These are phyloP conservation scores for Dichetophora obliterata DNA, from an alignment of 2,888 invertebrate species.

Conservation along the genomic window DNA sequence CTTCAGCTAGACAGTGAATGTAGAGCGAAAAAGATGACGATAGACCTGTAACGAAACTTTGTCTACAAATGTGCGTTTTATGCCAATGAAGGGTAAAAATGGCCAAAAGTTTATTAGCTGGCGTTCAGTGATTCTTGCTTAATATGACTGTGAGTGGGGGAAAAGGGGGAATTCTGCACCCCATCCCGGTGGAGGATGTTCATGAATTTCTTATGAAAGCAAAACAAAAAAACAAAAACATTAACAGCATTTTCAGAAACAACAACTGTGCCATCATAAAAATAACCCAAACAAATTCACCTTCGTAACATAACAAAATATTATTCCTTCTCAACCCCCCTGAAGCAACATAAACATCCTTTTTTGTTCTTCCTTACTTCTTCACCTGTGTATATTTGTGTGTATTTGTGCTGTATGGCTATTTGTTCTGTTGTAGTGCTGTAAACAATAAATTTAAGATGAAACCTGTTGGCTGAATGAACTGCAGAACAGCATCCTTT, in stretches of 20 bases:
- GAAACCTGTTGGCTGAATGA: constrained; percentile 40
- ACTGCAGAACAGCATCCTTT: not conserved
- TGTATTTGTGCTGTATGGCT: constrained; percentile 38
- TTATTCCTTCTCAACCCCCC: not conserved
- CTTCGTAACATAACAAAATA: not conserved
- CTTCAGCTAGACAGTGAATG: too few species aligned
- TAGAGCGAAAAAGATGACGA: not conserved
- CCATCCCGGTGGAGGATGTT: not conserved
- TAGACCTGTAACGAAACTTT: not conserved
- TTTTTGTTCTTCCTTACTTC: not conserved
- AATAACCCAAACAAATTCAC: constrained; percentile 16
- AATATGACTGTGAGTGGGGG: not conserved
- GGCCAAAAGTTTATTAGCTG: constrained; percentile 3
- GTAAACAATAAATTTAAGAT: constrained; percentile 37
- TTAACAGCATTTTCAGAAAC: not conserved
- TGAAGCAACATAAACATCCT: not conserved
- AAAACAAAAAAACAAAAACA: not conserved
- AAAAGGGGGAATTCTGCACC: too few species aligned
- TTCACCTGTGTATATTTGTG: constrained; percentile 36
- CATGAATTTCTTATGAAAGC: constrained; percentile 8
- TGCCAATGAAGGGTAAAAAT: constrained; percentile 13
- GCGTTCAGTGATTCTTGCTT: too few species aligned
- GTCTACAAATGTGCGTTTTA: constrained; percentile 13
- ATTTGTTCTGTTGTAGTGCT: constrained; percentile 26
- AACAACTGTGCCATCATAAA: not conserved